Evolutionary conservation across 2,888 invertebrate species (phyloP), one percentile per base, ranked within the genome.

Genomic region (Zygothrica quintamaculata): DNA sequence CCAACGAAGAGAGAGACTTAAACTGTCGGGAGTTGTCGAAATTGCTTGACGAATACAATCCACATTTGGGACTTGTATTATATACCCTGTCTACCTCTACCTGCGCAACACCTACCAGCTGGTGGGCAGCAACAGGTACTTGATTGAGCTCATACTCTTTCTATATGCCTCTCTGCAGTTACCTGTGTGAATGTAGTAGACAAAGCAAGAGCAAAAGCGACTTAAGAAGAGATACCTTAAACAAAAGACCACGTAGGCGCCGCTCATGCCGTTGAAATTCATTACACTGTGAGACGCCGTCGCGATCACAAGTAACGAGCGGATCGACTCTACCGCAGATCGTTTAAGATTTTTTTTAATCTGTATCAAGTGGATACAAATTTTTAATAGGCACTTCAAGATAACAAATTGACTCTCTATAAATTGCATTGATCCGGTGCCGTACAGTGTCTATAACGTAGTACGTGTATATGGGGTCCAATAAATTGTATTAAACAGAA

Each of bases 261-360:
- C 51, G 74, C 70, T 74, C 66, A 57, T 60, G 70, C 66, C 48
- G 25, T 36, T 60, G 52, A 65, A 59, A 73, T 78, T 78, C 80
- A 89, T 89, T 88, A 73, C 81, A 76, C 66, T 79, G 84, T 82
- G 73, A 84, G 86, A 81, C 81, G 70, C 75, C 78, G 88, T 80
- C 84, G 89, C 78, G 87, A 74, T 64, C 74, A 76, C 84, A 86
- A 77, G 82, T 73, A 71, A 70, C 71, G 62, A 59, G 68, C 76
- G 85, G 78, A 59, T 36, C 43, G 11, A 47, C 50, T 29, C 60
- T 4, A 15, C 13, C 39, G 12, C 8, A 3, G 26, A 52, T 34
- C 8, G 31, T 29, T 37, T 34, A 25, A 36, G 43, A 22, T 8
- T 9, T 8, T 29, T 29, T n/a, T 8, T 8, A 9, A 29, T 9